phyloP scores from a whole-genome alignment of 2,113 vertebrate genomes.

The mouse (Mus musculus) region GRCm39 chr7:113488501-113489000 shows the following conservation, averaged over 20 bases:
- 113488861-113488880: background rate
- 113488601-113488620: background rate
- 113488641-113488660: slow-evolving; percentile 17
- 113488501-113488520: background rate
- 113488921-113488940: background rate
- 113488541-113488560: background rate
- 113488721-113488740: slow-evolving; percentile 17
- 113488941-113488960: slow-evolving; percentile 45
- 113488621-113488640: slow-evolving; percentile 5
- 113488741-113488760: background rate
- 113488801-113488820: background rate
- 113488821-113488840: background rate
- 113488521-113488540: background rate
- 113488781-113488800: background rate
- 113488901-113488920: background rate
- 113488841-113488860: background rate
- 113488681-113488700: slow-evolving; percentile 17
- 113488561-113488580: slow-evolving; percentile 38
- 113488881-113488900: background rate
- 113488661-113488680: background rate
- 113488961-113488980: slow-evolving; percentile 43
- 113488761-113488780: background rate
- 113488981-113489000: background rate
- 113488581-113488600: slow-evolving; percentile 48
- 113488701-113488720: background rate